Conservation (phyloP, 2,113 vertebrate species). For the Nannobrachium achirus region DNA sequence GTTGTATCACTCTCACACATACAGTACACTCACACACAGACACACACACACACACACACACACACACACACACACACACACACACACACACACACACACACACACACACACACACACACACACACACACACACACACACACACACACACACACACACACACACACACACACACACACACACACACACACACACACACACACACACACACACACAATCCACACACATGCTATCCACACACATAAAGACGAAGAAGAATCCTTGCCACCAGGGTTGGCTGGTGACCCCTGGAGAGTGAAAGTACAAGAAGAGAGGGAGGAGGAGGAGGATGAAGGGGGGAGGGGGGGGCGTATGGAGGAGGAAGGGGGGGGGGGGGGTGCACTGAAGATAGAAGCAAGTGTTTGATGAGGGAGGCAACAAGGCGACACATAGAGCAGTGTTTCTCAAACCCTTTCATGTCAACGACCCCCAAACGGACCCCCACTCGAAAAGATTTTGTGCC, state of each 20-base stretch:
- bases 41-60: background rate
- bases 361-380: no score
- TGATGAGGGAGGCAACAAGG: constrained; percentile 67
- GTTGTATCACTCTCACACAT: constrained; percentile 10
- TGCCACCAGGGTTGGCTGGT: constrained; percentile 53
- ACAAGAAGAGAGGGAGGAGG: constrained; percentile 10
- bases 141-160: background rate
- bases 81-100: constrained; percentile 4
- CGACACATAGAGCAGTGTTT: constrained; percentile 37
- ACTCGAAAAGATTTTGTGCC: no score
- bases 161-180: constrained; percentile 6
- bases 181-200: constrained; percentile 7
- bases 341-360: background rate
- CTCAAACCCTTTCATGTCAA: no score
- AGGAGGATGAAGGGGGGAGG: constrained; percentile 33
- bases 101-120: constrained; percentile 19
- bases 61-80: background rate
- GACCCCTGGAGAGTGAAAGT: constrained; percentile 55
- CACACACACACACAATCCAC: background rate
- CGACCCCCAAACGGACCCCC: no score
- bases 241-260: constrained; percentile 1
- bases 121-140: constrained; percentile 7
- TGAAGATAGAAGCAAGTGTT: constrained; percentile 49
- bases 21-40: background rate
- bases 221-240: constrained; percentile 19